A percentile compares a stretch with the other conserved stretches of the same genome.
Conservation (phyloP, 2,113 vertebrate genomes). For the Caracal caracal region DNA sequence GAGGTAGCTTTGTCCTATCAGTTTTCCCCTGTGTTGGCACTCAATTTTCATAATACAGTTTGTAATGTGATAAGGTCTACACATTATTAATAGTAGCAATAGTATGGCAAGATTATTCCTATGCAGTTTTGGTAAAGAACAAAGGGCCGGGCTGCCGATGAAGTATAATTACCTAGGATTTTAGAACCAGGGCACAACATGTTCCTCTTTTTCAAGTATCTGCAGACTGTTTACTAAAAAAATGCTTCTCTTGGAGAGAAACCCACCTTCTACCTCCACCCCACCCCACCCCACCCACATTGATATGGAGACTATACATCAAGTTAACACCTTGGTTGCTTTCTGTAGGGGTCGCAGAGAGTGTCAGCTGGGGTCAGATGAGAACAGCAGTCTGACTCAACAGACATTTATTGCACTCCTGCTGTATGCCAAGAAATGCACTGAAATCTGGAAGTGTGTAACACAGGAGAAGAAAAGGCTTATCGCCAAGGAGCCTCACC, state of each 20-base stretch:
- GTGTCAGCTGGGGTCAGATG: background rate
- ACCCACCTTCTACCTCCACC: background rate
- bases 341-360: background rate
- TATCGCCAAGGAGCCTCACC: rapidly evolving
- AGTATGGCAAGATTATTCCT: background rate
- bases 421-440: background rate
- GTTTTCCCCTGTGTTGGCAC: background rate
- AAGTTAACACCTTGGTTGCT: background rate
- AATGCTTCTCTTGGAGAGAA: background rate
- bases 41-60: conserved; percentile 10
- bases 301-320: background rate
- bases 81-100: background rate
- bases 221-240: background rate
- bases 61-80: background rate
- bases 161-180: background rate
- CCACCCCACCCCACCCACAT: rapidly evolving
- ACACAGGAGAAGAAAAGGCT: background rate
- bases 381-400: background rate
- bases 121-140: background rate
- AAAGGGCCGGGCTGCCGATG: background rate
- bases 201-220: background rate
- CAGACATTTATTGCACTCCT: background rate
- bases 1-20: background rate
- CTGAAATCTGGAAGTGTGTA: background rate
- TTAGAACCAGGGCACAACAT: background rate